These are phyloP conservation scores for Papilio polytes DNA, from an alignment of 1,140 invertebrate species.

Conservation along the genomic window DNA sequence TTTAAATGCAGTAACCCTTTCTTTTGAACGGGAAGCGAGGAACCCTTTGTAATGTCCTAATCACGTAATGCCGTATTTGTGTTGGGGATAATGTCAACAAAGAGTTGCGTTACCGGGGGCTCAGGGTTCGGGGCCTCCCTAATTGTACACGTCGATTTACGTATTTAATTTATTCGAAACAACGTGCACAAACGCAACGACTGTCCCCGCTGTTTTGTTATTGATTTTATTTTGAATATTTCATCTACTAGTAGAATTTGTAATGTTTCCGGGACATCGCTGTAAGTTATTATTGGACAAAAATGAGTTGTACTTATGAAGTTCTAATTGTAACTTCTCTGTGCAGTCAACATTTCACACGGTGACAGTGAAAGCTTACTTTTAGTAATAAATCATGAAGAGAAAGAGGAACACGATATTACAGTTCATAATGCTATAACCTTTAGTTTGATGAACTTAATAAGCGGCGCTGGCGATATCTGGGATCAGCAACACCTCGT, in stretches of 20 bases:
- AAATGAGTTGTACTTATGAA: no score
- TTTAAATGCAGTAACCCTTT: slow-evolving; percentile 58
- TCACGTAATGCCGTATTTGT: slow-evolving; percentile 68
- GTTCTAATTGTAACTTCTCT: no score
- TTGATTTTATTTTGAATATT: slow-evolving; percentile 25
- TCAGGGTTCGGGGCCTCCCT: slow-evolving; percentile 22
- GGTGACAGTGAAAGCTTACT: slow-evolving; percentile 21
- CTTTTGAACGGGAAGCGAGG: slow-evolving; percentile 45
- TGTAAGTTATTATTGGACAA: no score
- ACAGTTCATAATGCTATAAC: slow-evolving; percentile 38
- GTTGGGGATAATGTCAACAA: slow-evolving; percentile 56
- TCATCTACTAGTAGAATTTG: neutral
- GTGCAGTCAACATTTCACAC: slow-evolving; percentile 6
- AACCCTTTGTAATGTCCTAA: slow-evolving; percentile 63
- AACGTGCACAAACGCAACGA: slow-evolving; percentile 5
- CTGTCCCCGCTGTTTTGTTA: slow-evolving; percentile 33
- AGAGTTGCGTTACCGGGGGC: slow-evolving; percentile 39
- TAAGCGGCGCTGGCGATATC: slow-evolving; percentile 63
- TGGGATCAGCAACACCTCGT: slow-evolving; percentile 62
- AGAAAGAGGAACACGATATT: slow-evolving; percentile 36
- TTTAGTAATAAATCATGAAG: slow-evolving; percentile 19
- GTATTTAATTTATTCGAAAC: slow-evolving; percentile 47
- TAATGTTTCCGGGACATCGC: neutral
- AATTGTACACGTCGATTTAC: slow-evolving; percentile 47
- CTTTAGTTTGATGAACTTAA: slow-evolving; percentile 54